These are phyloP conservation scores for Lycophotia porphyrea DNA, from an alignment of 2,888 invertebrate species.

Conservation along the genomic window DNA sequence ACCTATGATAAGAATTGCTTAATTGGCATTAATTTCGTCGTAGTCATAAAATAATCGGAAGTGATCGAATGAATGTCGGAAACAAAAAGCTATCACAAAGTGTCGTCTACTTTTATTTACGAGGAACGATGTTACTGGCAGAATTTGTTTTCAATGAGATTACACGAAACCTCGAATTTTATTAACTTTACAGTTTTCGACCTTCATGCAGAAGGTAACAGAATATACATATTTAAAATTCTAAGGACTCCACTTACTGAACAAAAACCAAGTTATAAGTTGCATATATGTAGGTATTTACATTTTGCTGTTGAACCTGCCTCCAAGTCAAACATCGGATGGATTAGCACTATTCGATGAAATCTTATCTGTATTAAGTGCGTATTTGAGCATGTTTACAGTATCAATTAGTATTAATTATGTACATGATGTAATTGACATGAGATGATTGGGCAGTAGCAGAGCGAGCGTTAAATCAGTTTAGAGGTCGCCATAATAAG, in stretches of 20 bases:
- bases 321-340: conserved; percentile 17
- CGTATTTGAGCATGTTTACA: conserved; percentile 41
- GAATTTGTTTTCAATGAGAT: conserved; percentile 43
- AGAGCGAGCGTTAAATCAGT: conserved; percentile 51
- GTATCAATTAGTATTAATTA: conserved; percentile 47
- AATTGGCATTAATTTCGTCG: not conserved
- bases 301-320: not conserved
- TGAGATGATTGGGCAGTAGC: conserved; percentile 26
- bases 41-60: conserved; percentile 2
- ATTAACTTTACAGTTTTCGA: conserved; percentile 39
- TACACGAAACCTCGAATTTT: conserved; percentile 44
- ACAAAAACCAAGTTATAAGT: conserved; percentile 9
- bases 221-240: conserved; percentile 32
- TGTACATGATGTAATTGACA: conserved; percentile 36
- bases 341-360: conserved; percentile 28
- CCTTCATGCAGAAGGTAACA: conserved; percentile 47
- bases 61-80: conserved; percentile 29
- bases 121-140: conserved; percentile 29
- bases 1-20: not conserved
- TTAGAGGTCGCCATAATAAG: conserved; percentile 34
- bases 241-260: conserved; percentile 33
- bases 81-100: conserved; percentile 9
- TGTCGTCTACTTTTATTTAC: conserved; percentile 17
- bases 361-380: conserved; percentile 24
- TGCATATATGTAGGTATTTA: conserved; percentile 13